These are phyloP conservation scores for Tadarida brasiliensis DNA, from an alignment of 2,797 vertebrate species.

Conservation along the genomic window DNA sequence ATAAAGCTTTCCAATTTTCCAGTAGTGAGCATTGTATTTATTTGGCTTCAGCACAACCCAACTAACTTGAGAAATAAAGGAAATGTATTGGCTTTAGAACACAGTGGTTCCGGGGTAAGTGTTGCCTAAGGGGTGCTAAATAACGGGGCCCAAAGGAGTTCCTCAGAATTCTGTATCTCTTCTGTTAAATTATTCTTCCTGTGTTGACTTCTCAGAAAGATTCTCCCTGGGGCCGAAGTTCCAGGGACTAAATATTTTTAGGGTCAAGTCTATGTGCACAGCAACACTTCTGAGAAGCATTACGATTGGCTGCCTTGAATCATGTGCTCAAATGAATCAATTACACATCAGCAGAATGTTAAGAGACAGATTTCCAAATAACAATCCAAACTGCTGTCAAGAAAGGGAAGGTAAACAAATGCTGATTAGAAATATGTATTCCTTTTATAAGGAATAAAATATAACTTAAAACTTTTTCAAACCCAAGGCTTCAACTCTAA, in stretches of 20 bases:
- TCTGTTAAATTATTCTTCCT: not conserved
- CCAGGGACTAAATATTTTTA: not conserved
- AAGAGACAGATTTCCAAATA: not conserved
- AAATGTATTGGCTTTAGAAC: not conserved
- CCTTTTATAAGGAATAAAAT: not conserved
- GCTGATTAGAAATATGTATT: not conserved
- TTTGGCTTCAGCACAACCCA: not conserved
- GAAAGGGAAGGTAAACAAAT: not conserved
- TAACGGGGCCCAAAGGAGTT: not conserved
- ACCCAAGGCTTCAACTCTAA: not conserved
- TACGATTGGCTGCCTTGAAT: not conserved
- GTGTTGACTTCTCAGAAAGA: not conserved
- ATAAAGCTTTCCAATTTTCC: not conserved
- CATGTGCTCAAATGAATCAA: not conserved
- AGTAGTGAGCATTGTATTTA: not conserved
- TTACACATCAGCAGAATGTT: not conserved
- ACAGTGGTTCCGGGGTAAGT: not conserved
- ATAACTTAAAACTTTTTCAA: not conserved
- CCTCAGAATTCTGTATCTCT: not conserved
- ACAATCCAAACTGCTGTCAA: not conserved
- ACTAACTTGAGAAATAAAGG: constrained; percentile 12
- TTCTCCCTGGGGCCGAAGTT: not conserved
- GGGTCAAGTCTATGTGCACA: not conserved
- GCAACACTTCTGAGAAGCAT: not conserved
- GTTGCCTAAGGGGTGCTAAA: not conserved